Evolutionary conservation across 2,113 vertebrate genomes (phyloP).

Genomic region (Epinephelus lanceolatus): DNA sequence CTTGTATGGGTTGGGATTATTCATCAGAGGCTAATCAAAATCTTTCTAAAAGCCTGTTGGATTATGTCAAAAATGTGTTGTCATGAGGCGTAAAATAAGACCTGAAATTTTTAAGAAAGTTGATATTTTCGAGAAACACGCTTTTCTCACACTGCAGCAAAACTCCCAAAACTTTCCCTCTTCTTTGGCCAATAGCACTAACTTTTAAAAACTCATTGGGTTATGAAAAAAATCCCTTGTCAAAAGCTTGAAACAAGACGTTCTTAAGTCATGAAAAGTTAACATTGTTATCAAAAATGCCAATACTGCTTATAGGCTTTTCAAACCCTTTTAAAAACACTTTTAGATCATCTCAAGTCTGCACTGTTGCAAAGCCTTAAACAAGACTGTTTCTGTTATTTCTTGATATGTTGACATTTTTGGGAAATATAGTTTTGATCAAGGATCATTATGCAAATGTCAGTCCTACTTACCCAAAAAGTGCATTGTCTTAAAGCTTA

Average conservation of each 20-base stretch:
- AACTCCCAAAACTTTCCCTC: neutral
- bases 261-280: neutral
- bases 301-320: neutral
- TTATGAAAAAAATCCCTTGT: neutral
- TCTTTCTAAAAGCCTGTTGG: neutral
- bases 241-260: neutral
- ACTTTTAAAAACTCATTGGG: neutral
- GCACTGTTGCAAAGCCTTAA: no score
- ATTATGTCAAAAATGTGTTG: neutral
- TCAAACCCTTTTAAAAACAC: no score
- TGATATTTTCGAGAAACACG: no score
- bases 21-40: constrained; percentile 23
- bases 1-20: constrained; percentile 1
- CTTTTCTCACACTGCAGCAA: neutral
- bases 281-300: neutral
- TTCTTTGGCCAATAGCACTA: neutral
- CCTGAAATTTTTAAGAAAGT: no score
- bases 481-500: neutral
- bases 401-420: neutral
- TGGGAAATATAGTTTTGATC: neutral
- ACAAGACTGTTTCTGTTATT: no score
- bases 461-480: neutral
- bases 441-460: neutral
- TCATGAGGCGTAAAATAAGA: no score
- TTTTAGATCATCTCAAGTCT: no score